phyloP scores from a whole-genome alignment of 2,113 vertebrate genomes.

The Gopherus flavomarginatus region DNA sequence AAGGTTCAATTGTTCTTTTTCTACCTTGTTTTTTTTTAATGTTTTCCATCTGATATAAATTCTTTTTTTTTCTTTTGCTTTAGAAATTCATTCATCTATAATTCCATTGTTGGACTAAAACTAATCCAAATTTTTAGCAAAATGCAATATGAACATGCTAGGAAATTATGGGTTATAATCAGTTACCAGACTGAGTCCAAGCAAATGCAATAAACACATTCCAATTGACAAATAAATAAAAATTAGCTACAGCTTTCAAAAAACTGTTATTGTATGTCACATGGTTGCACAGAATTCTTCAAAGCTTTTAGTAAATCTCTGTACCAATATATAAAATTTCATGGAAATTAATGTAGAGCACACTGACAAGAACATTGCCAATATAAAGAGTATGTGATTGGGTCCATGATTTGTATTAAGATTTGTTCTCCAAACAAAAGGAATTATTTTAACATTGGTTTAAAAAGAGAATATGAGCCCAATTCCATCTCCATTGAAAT shows the following conservation, averaged over 20 bases:
- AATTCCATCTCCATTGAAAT: constrained; percentile 15
- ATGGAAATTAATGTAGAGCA: constrained; percentile 50
- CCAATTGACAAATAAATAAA: constrained; percentile 28
- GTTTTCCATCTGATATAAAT: neutral
- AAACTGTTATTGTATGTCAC: constrained; percentile 27
- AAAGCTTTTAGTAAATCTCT: constrained; percentile 26
- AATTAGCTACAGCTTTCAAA: constrained; percentile 43
- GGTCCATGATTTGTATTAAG: constrained; percentile 61
- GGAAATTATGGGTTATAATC: constrained; percentile 16
- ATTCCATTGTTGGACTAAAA: neutral
- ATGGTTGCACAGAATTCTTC: constrained; percentile 17
- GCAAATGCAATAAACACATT: constrained; percentile 27
- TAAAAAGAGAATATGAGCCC: neutral
- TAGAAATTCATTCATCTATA: neutral
- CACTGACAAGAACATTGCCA: constrained; percentile 38
- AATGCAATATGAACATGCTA: neutral
- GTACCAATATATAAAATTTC: constrained; percentile 64
- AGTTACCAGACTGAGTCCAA: neutral
- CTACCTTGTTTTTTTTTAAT: neutral
- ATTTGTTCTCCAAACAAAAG: constrained; percentile 4
- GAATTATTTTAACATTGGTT: neutral
- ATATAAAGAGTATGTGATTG: constrained; percentile 50
- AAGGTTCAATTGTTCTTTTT: neutral
- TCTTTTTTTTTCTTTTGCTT: neutral
- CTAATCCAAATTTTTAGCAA: constrained; percentile 36